phyloP scores from a whole-genome alignment of 2,888 invertebrate species.

The Lasioglossum pauxillum region DNA sequence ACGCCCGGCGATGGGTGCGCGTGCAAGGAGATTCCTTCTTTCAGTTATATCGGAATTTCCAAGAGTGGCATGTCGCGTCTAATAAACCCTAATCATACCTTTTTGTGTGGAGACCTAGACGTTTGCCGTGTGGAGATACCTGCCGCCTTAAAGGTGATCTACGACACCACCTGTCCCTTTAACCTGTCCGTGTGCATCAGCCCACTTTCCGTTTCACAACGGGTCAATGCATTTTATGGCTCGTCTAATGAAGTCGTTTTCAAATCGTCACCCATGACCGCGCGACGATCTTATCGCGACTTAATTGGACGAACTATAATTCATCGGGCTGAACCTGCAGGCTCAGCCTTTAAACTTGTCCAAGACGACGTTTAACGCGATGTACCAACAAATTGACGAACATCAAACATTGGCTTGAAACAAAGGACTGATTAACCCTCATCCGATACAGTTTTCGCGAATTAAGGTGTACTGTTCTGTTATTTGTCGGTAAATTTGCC shows the following conservation, averaged over 20 bases:
- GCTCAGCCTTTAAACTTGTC: not conserved
- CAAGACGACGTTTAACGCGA: not conserved
- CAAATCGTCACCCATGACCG: constrained; percentile 76
- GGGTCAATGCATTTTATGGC: constrained; percentile 80
- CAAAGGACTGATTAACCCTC: not conserved
- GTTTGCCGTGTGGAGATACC: constrained; percentile 49
- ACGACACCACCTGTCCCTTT: constrained; percentile 80
- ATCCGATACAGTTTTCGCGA: too few relatives aligned
- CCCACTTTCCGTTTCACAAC: constrained; percentile 73
- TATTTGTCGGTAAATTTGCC: too few relatives aligned
- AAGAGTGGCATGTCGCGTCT: constrained; percentile 63
- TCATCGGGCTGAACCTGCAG: constrained; percentile 73
- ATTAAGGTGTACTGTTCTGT: too few relatives aligned
- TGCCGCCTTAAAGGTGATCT: constrained; percentile 71
- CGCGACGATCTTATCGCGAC: constrained; percentile 79
- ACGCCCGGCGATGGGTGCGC: constrained; percentile 36
- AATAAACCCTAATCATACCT: constrained; percentile 72
- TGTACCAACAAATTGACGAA: not conserved
- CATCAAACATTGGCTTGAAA: not conserved
- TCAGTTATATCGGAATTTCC: constrained; percentile 51
- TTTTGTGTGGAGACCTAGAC: constrained; percentile 71
- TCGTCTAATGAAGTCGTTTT: constrained; percentile 82
- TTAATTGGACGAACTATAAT: constrained; percentile 81
- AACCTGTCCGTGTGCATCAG: constrained; percentile 65
- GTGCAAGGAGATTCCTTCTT: constrained; percentile 43